Base-by-base conservation (phyloP, 2,888 invertebrate genomes). In the Diploptera punctata region DNA sequence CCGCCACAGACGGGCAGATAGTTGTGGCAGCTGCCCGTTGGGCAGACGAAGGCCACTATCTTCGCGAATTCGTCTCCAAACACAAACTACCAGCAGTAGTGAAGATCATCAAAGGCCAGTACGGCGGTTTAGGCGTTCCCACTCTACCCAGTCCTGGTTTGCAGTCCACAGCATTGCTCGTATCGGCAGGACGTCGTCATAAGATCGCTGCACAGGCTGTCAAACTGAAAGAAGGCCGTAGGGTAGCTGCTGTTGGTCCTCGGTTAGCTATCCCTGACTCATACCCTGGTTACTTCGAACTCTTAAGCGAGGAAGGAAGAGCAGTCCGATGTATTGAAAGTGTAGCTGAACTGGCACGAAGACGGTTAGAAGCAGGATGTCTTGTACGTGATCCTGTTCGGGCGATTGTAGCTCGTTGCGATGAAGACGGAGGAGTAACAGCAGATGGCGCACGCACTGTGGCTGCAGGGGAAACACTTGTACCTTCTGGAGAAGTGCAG, bases 21-120 rank as follows among this genome's bases (percentile, higher is more conserved):
- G 90, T 94, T 83, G 91, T 93, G 83, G 93, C 94, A 81, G 93
- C 94, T 77, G 92, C 93, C 74, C 88, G 92, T 80, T 85, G 88
- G 88, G 87, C 89, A 72, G 92, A 92, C 80, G 92, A 92, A 79
- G 91, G 90, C 71, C 87, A 87, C 78, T 91, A 92, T 81, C 87
- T 92, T 54, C 86, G 91, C 72, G 91, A 93, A 81, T 91, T 91
- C 81, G 91, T 91, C 79, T 85, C 88, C 80, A 93, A 92, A 81
- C 88, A 92, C 80, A 88, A 90, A 72, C 82, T 93, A 74, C 97
- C 97, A 16, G 91, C 91, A 78, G 91, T 97, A 77, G 94, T 95
- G 73, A 95, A 95, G 83, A 93, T 97, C 80, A 93, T 94, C 79
- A 96, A 97, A 83, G 97, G 98, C 76, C 96, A 97, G 82, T 97